phyloP scores from a whole-genome alignment of 2,888 invertebrate species.

The Drosophila testacea region DNA sequence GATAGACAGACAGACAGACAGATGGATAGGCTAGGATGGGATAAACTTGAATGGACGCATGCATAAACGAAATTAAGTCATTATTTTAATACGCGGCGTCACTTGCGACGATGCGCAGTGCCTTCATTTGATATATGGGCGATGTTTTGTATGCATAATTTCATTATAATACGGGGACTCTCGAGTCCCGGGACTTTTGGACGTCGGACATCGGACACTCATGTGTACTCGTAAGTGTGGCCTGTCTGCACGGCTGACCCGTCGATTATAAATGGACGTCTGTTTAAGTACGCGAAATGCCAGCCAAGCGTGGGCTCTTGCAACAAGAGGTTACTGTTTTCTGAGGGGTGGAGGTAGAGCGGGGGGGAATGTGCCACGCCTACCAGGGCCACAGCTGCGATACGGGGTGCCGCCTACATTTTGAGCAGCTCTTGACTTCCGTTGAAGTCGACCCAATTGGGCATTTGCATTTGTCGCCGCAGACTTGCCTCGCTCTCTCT shows the following conservation, averaged over 20 bases:
- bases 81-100: conserved; percentile 80
- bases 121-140: conserved; percentile 75
- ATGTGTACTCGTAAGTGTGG: conserved; percentile 56
- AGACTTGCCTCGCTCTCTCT: neutral
- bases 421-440: conserved; percentile 55
- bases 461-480: conserved; percentile 72
- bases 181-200: conserved; percentile 6
- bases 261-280: conserved; percentile 77
- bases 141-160: conserved; percentile 80
- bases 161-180: conserved; percentile 77
- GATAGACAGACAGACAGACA: conserved; percentile 32
- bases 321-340: conserved; percentile 16
- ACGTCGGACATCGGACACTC: conserved; percentile 8
- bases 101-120: conserved; percentile 57
- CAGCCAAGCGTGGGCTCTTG: conserved; percentile 65
- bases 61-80: conserved; percentile 82
- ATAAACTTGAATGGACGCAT: conserved; percentile 47
- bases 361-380: conserved; percentile 59
- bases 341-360: conserved; percentile 5
- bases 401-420: conserved; percentile 60
- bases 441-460: conserved; percentile 54
- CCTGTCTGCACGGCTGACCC: conserved; percentile 75
- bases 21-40: conserved; percentile 28
- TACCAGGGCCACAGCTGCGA: conserved; percentile 63
- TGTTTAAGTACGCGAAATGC: conserved; percentile 75